phyloP scores from a whole-genome alignment of 2,113 vertebrate species.

The Megaceryle maxima region DNA sequence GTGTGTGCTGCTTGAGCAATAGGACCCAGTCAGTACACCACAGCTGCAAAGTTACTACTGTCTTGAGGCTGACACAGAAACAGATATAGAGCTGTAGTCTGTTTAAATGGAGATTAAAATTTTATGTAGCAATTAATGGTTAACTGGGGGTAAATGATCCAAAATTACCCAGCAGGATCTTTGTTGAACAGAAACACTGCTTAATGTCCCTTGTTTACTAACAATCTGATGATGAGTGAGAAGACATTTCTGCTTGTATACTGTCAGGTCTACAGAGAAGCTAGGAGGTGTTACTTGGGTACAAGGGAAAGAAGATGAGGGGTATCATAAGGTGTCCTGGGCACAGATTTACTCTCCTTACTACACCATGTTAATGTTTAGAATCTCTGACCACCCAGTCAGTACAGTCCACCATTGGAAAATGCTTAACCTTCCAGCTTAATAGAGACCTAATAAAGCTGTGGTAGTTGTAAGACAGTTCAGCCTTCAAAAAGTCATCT shows the following conservation, averaged over 20 bases:
- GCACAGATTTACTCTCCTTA: background rate
- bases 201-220: constrained; percentile 55
- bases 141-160: constrained; percentile 65
- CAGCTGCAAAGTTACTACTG: constrained; percentile 62
- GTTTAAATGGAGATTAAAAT: constrained; percentile 69
- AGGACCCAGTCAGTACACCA: background rate
- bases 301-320: background rate
- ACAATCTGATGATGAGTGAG: constrained; percentile 25
- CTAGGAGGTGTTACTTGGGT: background rate
- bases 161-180: constrained; percentile 58
- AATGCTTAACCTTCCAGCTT: background rate
- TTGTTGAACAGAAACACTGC: constrained; percentile 41
- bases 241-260: background rate
- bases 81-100: constrained; percentile 36
- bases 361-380: background rate
- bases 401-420: background rate
- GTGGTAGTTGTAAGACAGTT: background rate
- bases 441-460: background rate
- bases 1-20: background rate
- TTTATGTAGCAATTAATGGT: constrained; percentile 70
- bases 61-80: constrained; percentile 52
- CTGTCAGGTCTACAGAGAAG: background rate
- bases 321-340: background rate
- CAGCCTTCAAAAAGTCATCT: background rate
- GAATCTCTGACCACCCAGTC: background rate